phyloP scores from a whole-genome alignment of 1,140 invertebrate genomes.

The Formica selysi region DNA sequence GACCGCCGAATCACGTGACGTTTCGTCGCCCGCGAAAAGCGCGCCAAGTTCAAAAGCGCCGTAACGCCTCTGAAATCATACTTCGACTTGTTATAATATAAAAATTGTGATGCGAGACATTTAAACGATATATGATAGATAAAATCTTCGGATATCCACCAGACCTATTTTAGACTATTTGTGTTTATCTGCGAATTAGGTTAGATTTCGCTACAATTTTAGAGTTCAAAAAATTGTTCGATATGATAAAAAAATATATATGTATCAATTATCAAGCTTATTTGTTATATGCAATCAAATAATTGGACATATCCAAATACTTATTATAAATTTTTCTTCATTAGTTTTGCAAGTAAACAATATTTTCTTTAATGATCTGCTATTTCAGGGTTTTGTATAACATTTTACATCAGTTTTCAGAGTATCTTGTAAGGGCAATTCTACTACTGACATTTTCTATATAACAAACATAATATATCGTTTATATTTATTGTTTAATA shows the following conservation, averaged over 20 bases:
- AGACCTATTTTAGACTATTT: neutral
- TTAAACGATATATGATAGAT: neutral
- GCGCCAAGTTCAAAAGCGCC: conserved; percentile 8
- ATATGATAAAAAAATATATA: neutral
- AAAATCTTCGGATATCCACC: neutral
- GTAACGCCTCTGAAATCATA: neutral
- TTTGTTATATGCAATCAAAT: neutral
- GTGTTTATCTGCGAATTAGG: neutral
- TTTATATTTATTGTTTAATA: neutral
- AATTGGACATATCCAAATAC: neutral
- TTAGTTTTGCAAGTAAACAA: neutral
- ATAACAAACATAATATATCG: neutral
- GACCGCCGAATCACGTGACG: conserved; percentile 21
- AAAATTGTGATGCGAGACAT: neutral
- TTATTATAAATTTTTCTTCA: neutral
- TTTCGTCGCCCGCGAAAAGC: neutral
- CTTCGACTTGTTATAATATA: neutral
- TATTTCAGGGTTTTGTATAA: neutral
- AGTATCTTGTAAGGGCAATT: neutral
- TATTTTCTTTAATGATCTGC: conserved; percentile 6
- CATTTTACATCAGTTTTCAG: neutral
- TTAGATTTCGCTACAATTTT: neutral
- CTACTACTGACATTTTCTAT: neutral
- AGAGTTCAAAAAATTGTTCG: too few relatives aligned
- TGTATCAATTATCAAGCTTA: neutral